phyloP scores from a whole-genome alignment of 2,888 invertebrate species.

The Cephus rjabovi region DNA sequence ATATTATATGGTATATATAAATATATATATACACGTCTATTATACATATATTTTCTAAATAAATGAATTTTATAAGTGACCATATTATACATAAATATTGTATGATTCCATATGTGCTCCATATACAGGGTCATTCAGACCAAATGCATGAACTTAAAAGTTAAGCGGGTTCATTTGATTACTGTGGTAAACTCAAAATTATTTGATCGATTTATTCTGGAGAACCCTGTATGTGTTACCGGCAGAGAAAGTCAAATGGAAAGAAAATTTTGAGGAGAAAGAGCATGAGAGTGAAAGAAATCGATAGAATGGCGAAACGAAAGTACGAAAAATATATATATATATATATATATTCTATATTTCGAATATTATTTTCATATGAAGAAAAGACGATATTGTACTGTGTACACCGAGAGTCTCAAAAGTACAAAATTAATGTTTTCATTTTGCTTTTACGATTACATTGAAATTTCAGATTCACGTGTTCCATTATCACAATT shows the following conservation, averaged over 20 bases:
- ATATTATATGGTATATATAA: slow-evolving; percentile 20
- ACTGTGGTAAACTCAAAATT: neutral
- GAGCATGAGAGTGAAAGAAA: slow-evolving; percentile 27
- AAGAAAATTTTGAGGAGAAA: neutral
- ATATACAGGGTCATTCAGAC: slow-evolving; percentile 24
- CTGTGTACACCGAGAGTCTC: slow-evolving; percentile 27
- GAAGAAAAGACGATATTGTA: slow-evolving; percentile 27
- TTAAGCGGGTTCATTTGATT: neutral
- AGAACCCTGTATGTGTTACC: neutral
- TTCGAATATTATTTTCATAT: neutral
- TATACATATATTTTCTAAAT: slow-evolving; percentile 42
- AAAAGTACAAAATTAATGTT: slow-evolving; percentile 16
- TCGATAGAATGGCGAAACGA: slow-evolving; percentile 25
- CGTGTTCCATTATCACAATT: too few species aligned
- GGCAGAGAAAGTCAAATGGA: slow-evolving; percentile 4
- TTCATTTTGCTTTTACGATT: neutral
- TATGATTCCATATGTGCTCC: slow-evolving; percentile 24
- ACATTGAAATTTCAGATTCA: too few species aligned
- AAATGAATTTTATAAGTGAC: slow-evolving; percentile 47
- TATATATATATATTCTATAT: slow-evolving; percentile 24
- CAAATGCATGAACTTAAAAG: slow-evolving; percentile 12
- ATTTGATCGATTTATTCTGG: neutral
- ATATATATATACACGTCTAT: slow-evolving; percentile 26
- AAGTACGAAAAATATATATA: slow-evolving; percentile 23
- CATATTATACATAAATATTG: slow-evolving; percentile 37